These are phyloP conservation scores for Teleogryllus occipitalis DNA, from an alignment of 1,140 invertebrate species.

Conservation along the genomic window DNA sequence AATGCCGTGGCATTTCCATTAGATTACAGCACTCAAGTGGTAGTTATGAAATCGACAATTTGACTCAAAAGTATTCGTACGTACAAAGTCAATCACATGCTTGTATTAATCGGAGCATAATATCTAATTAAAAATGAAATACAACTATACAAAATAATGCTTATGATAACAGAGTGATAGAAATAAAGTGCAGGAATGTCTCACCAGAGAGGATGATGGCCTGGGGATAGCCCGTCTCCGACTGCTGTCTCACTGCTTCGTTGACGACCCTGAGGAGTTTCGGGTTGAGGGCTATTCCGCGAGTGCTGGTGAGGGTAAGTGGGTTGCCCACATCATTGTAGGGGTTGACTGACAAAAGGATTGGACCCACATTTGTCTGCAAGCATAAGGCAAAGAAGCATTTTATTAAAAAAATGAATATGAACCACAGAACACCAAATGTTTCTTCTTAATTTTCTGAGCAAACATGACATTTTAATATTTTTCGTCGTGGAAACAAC, in stretches of 20 bases:
- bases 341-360: slow-evolving; percentile 80
- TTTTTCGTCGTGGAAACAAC: too few relatives aligned
- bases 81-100: too few relatives aligned
- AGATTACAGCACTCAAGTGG: too few relatives aligned
- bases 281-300: slow-evolving; percentile 54
- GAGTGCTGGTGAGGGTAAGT: slow-evolving; percentile 76
- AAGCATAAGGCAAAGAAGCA: slow-evolving; percentile 33
- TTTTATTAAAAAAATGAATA: not conserved
- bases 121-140: too few relatives aligned
- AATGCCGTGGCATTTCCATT: too few relatives aligned
- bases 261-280: slow-evolving; percentile 80
- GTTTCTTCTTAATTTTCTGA: too few relatives aligned
- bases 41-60: too few relatives aligned
- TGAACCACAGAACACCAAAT: too few relatives aligned
- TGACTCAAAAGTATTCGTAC: too few relatives aligned
- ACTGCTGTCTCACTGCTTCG: slow-evolving; percentile 86
- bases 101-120: too few relatives aligned
- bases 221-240: slow-evolving; percentile 89
- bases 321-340: slow-evolving; percentile 80
- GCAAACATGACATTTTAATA: too few relatives aligned
- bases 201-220: slow-evolving; percentile 83
- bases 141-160: too few relatives aligned
- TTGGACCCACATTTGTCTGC: slow-evolving; percentile 88
- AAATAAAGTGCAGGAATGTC: slow-evolving; percentile 15
- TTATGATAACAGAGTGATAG: not conserved